These are phyloP conservation scores for Nezara viridula DNA, from an alignment of 2,888 invertebrate genomes.

Conservation along the genomic window DNA sequence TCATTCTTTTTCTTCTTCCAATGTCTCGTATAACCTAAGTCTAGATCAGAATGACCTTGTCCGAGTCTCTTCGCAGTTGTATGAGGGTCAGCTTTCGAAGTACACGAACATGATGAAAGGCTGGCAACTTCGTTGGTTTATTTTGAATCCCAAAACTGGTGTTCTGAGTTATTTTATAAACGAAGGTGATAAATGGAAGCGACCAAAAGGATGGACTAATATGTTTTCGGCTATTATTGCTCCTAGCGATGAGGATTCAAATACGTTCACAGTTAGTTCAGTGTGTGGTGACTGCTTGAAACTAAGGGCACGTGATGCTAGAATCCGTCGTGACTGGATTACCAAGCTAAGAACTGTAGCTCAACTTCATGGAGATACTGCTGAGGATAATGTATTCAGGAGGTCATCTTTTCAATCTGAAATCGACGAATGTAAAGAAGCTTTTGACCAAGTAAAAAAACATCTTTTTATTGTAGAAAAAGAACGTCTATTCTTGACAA, in stretches of 20 bases:
- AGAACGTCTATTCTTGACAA: slow-evolving; percentile 65
- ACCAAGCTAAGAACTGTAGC: slow-evolving; percentile 93
- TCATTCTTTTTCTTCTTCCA: not conserved
- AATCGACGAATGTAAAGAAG: slow-evolving; percentile 73
- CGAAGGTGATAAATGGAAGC: slow-evolving; percentile 71
- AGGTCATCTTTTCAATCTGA: not conserved
- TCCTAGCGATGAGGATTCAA: slow-evolving; percentile 97
- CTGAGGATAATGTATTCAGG: slow-evolving; percentile 68
- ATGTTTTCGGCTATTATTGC: slow-evolving; percentile 94
- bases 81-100: slow-evolving; percentile 86
- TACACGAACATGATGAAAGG: slow-evolving; percentile 98
- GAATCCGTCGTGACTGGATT: slow-evolving; percentile 96
- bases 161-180: slow-evolving; percentile 86
- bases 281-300: slow-evolving; percentile 90
- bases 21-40: not conserved
- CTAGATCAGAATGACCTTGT: slow-evolving; percentile 60
- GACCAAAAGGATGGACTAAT: slow-evolving; percentile 80
- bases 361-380: slow-evolving; percentile 82
- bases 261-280: slow-evolving; percentile 94
- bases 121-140: slow-evolving; percentile 96
- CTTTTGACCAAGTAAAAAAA: slow-evolving; percentile 88
- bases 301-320: slow-evolving; percentile 88
- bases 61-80: slow-evolving; percentile 65
- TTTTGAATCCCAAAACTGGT: slow-evolving; percentile 91
- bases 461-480: slow-evolving; percentile 90